Evolutionary conservation across 2,888 invertebrate species (phyloP).

Genomic region (Dicyrtoma fusca): DNA sequence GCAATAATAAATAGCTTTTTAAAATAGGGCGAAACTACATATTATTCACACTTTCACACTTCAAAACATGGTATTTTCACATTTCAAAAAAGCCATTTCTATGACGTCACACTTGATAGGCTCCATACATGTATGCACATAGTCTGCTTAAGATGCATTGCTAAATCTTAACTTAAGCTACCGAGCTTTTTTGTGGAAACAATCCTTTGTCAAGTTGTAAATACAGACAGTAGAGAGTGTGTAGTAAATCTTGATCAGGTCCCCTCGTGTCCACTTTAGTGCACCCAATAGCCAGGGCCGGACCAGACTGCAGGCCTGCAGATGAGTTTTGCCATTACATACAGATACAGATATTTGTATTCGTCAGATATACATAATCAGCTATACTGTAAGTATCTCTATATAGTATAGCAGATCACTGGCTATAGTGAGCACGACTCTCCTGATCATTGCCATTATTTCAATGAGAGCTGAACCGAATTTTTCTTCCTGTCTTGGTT

Average conservation of each 20-base stretch:
- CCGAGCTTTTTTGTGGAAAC: slow-evolving; percentile 15
- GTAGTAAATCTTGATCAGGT: slow-evolving; percentile 25
- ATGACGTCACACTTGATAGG: no score
- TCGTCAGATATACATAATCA: no score
- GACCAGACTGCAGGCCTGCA: no score
- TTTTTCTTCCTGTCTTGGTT: not conserved
- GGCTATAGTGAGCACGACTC: no score
- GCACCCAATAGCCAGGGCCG: not conserved
- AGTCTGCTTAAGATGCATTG: no score
- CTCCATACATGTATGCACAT: no score
- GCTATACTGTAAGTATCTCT: not conserved
- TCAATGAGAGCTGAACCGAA: slow-evolving; percentile 14
- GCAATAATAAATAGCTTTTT: no score
- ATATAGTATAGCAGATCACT: not conserved
- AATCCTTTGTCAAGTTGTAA: slow-evolving; percentile 33
- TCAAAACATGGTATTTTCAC: no score
- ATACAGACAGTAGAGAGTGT: slow-evolving; percentile 1
- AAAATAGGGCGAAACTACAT: no score
- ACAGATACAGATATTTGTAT: not conserved
- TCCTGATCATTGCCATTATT: slow-evolving; percentile 4
- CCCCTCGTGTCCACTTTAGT: slow-evolving; percentile 15
- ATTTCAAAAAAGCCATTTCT: no score
- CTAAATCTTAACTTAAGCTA: no score
- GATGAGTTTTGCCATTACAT: not conserved
- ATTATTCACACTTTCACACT: not conserved